Evolutionary conservation across 2,888 invertebrate genomes (phyloP).

Genomic region (Syrista parreyssii): DNA sequence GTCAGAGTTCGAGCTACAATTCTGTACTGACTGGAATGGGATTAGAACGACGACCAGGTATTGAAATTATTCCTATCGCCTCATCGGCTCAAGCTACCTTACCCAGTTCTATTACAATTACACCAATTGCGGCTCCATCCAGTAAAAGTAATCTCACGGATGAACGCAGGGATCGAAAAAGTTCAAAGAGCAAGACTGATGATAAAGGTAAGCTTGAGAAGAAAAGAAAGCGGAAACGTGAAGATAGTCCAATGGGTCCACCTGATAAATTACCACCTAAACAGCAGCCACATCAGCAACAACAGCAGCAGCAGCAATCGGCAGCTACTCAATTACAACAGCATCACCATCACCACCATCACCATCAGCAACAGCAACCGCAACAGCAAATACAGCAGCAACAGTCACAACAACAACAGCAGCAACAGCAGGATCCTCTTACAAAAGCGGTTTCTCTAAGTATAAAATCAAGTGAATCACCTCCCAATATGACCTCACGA

Average conservation of each 20-base stretch:
- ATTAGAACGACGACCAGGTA: conserved; percentile 79
- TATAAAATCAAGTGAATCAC: conserved; percentile 77
- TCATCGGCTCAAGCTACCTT: conserved; percentile 74
- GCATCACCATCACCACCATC: neutral
- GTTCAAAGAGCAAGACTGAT: conserved; percentile 64
- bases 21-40: conserved; percentile 73
- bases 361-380: neutral
- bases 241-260: conserved; percentile 81
- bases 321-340: neutral
- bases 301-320: neutral
- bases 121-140: conserved; percentile 75
- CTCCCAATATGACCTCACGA: conserved; percentile 67
- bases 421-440: conserved; percentile 68
- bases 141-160: conserved; percentile 63
- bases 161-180: conserved; percentile 66
- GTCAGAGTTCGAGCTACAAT: conserved; percentile 68
- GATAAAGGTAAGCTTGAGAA: conserved; percentile 72
- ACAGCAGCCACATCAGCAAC: conserved; percentile 58
- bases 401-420: neutral
- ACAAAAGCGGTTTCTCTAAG: conserved; percentile 80
- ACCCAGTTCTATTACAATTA: conserved; percentile 88
- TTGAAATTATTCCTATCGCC: conserved; percentile 86
- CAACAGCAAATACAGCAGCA: neutral
- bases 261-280: conserved; percentile 85
- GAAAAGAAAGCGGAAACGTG: conserved; percentile 79